Base-by-base conservation (phyloP, 2,113 vertebrate genomes). In the Erythrolamprus reginae region DNA sequence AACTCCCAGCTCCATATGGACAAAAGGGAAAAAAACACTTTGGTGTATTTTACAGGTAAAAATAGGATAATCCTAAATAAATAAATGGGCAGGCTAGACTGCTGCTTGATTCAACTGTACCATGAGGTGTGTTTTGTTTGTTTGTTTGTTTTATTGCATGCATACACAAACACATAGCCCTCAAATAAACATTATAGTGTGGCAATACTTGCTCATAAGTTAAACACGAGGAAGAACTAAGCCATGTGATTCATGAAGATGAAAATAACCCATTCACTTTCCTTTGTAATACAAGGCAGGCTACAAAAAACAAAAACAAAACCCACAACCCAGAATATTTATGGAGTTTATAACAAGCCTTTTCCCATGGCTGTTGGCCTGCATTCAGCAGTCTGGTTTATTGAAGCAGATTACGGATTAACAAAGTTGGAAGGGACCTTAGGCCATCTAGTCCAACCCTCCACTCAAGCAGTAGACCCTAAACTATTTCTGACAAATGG, bases 1-100 rank as follows among this genome's bases (percentile, higher is more conserved):
- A 95, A 92, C 92, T 93, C 89, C 92, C 90, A 87, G 91, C 88
- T 95, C 85, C 91, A 89, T 86, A 92, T 61, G 88, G 92, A 91
- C 95, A 93, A 90, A 89, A 85, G 90, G 1, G 90, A 50, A 84
- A 56, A 56, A 56, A 47, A 51, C 33, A 33, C 91, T 88, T 89
- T 94, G 93, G 91, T 92, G 94, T 90, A 5, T 10, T 10, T 83
- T 24, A 93, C 88, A 90, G 61, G 10, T 13, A 33, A 85, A 53
- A 12, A 47, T 33, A 53, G 51, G 48, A 38, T 42, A 86, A 77
- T 10, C 3, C 12, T 88, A 93, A 42, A 1, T 82, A 84, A 90
- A 95, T 89, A 45, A 88, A 90, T 65, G 93, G 61, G 55, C 52
- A 90, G 7, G n/a, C 86, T 82, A 3, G 3, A 61, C 12, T 88